These are phyloP conservation scores for Silurus asotus DNA, from an alignment of 2,113 vertebrate species.

Conservation along the genomic window DNA sequence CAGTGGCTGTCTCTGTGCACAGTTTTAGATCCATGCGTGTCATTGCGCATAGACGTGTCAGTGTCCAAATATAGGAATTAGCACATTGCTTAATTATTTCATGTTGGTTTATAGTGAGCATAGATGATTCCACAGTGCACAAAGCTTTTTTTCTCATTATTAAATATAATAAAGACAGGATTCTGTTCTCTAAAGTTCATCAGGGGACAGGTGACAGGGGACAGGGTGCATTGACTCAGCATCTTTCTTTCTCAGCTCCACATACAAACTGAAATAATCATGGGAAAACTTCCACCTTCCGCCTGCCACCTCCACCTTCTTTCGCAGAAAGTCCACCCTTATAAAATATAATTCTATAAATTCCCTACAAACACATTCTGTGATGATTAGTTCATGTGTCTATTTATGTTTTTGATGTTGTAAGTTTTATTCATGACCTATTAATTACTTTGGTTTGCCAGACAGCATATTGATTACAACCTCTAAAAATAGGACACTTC, in stretches of 20 bases:
- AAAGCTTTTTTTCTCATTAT: too few species aligned
- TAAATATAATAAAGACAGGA: neutral
- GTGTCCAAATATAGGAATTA: conserved; percentile 42
- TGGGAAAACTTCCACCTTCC: too few species aligned
- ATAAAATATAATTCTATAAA: neutral
- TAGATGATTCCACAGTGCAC: neutral
- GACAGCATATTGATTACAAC: neutral
- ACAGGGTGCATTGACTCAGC: neutral
- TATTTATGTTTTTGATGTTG: neutral
- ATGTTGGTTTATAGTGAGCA: neutral
- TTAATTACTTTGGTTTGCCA: neutral
- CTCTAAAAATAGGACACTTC: neutral
- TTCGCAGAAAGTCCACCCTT: neutral
- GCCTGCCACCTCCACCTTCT: neutral
- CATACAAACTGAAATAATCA: neutral
- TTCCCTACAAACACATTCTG: neutral
- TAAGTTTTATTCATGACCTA: neutral
- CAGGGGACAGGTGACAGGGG: neutral
- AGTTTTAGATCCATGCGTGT: conserved; percentile 38
- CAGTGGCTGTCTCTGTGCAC: conserved; percentile 43
- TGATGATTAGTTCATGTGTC: neutral
- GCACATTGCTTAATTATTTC: conserved; percentile 6
- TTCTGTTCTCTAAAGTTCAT: neutral
- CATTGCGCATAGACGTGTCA: conserved; percentile 35
- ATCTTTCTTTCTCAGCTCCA: neutral